Conservation (phyloP, 2,797 vertebrate species). For the Hypotaenidia philippensis region DNA sequence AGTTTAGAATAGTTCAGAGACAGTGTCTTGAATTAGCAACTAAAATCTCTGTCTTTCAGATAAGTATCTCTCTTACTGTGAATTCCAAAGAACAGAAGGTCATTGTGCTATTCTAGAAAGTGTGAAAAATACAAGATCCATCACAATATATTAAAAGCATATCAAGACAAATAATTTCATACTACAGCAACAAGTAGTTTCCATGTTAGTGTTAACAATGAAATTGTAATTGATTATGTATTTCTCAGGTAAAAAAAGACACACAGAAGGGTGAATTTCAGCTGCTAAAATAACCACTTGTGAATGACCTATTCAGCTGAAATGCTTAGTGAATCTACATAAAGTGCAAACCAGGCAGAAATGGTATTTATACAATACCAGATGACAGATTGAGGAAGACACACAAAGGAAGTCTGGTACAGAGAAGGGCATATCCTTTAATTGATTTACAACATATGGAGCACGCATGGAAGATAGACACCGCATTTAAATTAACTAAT, state of each 20-base stretch:
- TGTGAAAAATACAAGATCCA: neutral
- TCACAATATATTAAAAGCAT: neutral
- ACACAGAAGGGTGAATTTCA: neutral
- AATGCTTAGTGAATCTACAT: neutral
- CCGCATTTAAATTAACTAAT: neutral
- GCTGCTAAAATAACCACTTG: neutral
- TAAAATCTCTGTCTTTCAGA: neutral
- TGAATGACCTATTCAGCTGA: neutral
- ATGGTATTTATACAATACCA: neutral
- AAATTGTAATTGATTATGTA: neutral
- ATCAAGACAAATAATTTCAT: neutral
- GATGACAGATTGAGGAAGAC: neutral
- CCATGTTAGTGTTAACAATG: neutral
- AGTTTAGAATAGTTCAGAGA: neutral
- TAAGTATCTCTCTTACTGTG: neutral
- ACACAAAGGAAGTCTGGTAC: neutral
- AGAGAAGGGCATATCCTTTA: neutral
- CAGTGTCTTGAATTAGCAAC: neutral
- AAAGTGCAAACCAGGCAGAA: conserved; percentile 24
- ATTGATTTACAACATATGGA: conserved; percentile 13
- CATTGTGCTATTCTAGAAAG: neutral
- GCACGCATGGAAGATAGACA: neutral
- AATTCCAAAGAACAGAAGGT: neutral
- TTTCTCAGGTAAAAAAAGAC: neutral
- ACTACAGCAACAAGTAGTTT: neutral